Evolutionary conservation across 2,888 invertebrate genomes (phyloP).

Genomic region (Nymphalis urticae): DNA sequence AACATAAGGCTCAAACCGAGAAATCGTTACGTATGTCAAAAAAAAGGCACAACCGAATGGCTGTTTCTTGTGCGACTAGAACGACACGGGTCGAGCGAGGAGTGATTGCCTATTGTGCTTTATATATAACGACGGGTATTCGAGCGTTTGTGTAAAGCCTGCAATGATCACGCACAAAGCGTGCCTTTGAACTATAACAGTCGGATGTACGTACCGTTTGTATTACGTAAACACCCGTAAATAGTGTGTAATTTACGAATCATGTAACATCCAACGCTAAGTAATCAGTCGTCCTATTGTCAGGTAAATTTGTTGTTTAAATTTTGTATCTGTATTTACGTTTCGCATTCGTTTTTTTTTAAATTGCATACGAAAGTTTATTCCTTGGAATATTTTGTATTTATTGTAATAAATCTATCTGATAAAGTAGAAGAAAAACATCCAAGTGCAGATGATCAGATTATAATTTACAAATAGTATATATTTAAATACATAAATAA

Average conservation of each 20-base stretch:
- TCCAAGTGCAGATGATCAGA: too few relatives aligned
- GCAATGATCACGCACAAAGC: conserved; percentile 45
- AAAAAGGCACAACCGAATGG: too few relatives aligned
- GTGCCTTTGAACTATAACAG: background rate
- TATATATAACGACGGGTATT: conserved; percentile 26
- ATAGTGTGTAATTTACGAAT: background rate
- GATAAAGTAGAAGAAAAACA: too few relatives aligned
- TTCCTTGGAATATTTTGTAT: too few relatives aligned
- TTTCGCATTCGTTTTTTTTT: too few relatives aligned
- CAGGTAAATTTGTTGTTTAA: background rate
- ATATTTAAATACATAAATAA: too few relatives aligned
- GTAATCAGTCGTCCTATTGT: conserved; percentile 3
- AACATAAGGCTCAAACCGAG: background rate
- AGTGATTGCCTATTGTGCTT: conserved; percentile 38
- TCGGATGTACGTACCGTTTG: background rate
- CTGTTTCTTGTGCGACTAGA: too few relatives aligned
- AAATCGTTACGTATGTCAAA: too few relatives aligned
- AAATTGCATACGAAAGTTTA: too few relatives aligned
- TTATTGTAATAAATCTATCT: too few relatives aligned
- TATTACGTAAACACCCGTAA: conserved; percentile 3
- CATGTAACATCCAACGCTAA: background rate
- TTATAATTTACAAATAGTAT: too few relatives aligned
- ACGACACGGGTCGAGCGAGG: too few relatives aligned
- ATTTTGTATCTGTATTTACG: conserved; percentile 1
- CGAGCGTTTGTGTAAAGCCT: conserved; percentile 37